These are phyloP conservation scores for Virgularia gustaviana DNA, from an alignment of 92 coral and sea anemone species.

Conservation along the genomic window DNA sequence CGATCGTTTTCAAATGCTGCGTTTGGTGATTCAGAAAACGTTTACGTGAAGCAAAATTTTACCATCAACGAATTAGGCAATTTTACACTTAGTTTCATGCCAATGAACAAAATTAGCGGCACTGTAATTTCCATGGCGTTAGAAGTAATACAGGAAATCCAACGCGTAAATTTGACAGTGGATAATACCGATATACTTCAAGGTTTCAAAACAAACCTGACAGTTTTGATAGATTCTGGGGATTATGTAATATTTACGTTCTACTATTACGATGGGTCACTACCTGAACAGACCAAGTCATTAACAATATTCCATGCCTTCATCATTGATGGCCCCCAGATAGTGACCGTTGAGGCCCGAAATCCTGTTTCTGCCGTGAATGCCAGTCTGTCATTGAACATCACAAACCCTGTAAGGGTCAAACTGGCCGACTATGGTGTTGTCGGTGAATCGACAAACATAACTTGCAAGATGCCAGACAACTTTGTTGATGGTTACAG, in stretches of 20 bases:
- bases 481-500: neutral
- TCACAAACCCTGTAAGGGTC: constrained; percentile 12
- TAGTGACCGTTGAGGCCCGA: constrained; percentile 15
- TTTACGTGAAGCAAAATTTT: constrained; percentile 41
- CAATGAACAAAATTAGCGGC: constrained; percentile 67
- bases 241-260: constrained; percentile 58
- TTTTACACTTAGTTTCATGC: constrained; percentile 53
- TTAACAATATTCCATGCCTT: constrained; percentile 1
- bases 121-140: too few species aligned
- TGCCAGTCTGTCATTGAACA: neutral
- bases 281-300: constrained; percentile 1
- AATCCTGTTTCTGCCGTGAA: constrained; percentile 28
- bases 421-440: neutral
- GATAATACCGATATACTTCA: constrained; percentile 45
- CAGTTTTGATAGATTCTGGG: constrained; percentile 55
- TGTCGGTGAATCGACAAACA: neutral
- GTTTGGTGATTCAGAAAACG: constrained; percentile 19
- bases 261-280: constrained; percentile 71
- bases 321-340: neutral
- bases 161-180: too few species aligned
- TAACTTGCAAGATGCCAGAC: constrained; percentile 19
- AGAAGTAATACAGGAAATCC: too few species aligned
- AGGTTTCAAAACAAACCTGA: constrained; percentile 54
- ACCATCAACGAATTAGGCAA: constrained; percentile 54
- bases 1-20: neutral